Conservation (phyloP, 1,140 invertebrate genomes). For the Magallana angulata region DNA sequence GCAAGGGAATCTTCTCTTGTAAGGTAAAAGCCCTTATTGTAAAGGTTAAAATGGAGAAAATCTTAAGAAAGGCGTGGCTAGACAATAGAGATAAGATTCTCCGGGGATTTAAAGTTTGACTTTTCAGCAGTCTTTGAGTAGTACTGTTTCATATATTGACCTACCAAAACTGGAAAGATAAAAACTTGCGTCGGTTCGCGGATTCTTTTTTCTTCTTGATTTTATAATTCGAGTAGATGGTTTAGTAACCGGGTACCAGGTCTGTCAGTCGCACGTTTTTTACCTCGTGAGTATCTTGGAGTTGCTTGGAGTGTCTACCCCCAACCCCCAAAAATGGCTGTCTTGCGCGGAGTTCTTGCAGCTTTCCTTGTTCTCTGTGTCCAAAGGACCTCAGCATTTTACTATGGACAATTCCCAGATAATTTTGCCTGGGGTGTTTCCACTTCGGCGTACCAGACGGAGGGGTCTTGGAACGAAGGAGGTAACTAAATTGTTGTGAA, state of each 20-base stretch:
- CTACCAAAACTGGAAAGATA: neutral
- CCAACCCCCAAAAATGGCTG: neutral
- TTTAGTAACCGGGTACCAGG: no score
- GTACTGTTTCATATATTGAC: neutral
- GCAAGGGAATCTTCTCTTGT: neutral
- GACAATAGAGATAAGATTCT: neutral
- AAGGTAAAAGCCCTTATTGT: neutral
- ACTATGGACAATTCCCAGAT: conserved; percentile 75
- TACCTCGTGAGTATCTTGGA: no score
- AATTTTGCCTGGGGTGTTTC: conserved; percentile 78
- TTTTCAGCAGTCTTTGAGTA: neutral
- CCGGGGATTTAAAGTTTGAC: neutral
- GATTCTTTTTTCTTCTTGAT: no score
- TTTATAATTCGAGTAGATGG: no score
- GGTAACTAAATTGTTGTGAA: conserved; percentile 59
- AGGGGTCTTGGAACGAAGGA: conserved; percentile 77
- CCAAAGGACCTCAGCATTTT: conserved; percentile 46
- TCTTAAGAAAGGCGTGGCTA: neutral
- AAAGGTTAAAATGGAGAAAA: neutral
- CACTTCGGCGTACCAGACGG: conserved; percentile 79
- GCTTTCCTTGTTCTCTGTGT: neutral
- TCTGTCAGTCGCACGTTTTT: no score
- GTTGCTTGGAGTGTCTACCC: no score
- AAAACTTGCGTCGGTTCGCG: no score
- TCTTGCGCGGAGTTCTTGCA: neutral